These are phyloP conservation scores for Misgurnus anguillicaudatus DNA, from an alignment of 2,113 vertebrate genomes.

Conservation along the genomic window DNA sequence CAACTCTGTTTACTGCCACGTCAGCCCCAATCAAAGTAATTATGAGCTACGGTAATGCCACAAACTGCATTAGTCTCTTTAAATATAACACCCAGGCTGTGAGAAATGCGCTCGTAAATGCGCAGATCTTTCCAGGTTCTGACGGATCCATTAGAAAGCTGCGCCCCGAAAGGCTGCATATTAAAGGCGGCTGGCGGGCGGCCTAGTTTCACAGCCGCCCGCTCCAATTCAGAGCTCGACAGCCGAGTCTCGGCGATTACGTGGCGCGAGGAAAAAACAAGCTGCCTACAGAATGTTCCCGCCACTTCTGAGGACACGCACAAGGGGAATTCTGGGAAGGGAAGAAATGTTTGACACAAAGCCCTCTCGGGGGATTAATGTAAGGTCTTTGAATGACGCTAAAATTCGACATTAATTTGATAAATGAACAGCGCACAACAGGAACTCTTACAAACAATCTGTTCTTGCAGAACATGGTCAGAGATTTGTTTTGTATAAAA, in stretches of 20 bases:
- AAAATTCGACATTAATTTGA: constrained; percentile 3
- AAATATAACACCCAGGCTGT: background rate
- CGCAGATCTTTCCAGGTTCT: background rate
- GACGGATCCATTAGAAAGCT: constrained; percentile 5
- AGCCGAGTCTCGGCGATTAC: constrained; percentile 32
- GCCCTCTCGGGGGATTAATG: constrained; percentile 1
- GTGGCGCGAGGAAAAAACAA: constrained; percentile 24
- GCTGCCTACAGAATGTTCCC: constrained; percentile 27
- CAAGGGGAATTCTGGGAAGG: constrained; percentile 19
- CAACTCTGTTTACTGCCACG: constrained; percentile 23
- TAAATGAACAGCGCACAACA: background rate
- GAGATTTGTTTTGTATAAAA: background rate
- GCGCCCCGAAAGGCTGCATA: background rate
- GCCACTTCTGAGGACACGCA: constrained; percentile 14
- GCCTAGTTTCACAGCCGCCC: constrained; percentile 34
- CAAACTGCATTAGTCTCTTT: background rate
- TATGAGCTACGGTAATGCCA: background rate
- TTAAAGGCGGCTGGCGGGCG: constrained; percentile 32
- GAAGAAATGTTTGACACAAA: constrained; percentile 25
- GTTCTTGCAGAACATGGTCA: background rate
- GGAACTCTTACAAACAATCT: background rate
- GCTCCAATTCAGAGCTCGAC: constrained; percentile 16
- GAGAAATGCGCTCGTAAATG: background rate
- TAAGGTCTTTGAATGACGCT: background rate
- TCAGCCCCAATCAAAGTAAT: constrained; percentile 10